phyloP scores from a whole-genome alignment of 2,113 vertebrate species.

The Jacana jacana region DNA sequence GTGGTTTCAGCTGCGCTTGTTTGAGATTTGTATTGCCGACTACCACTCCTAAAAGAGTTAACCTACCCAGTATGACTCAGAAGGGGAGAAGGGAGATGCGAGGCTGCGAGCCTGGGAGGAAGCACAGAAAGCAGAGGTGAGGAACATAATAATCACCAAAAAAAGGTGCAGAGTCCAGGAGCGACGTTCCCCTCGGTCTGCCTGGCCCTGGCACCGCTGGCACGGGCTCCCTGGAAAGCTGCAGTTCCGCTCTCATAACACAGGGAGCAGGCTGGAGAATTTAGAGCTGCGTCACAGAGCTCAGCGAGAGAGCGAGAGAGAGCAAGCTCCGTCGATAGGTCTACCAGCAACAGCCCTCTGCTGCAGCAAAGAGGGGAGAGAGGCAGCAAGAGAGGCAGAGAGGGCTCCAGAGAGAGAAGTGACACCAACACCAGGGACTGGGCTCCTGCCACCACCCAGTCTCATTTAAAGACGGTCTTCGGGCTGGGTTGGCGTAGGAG shows the following conservation, averaged over 20 bases:
- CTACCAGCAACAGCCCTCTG: constrained; percentile 86
- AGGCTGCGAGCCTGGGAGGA: constrained; percentile 43
- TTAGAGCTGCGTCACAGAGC: constrained; percentile 99
- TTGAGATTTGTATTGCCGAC: constrained; percentile 32
- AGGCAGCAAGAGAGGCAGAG: constrained; percentile 73
- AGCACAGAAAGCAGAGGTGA: constrained; percentile 57
- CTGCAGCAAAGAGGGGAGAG: constrained; percentile 83
- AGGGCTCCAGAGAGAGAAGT: constrained; percentile 71
- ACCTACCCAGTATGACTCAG: constrained; percentile 49
- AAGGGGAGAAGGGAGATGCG: constrained; percentile 50
- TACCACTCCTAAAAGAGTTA: constrained; percentile 74
- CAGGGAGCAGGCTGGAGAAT: constrained; percentile 92
- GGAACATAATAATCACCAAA: constrained; percentile 55
- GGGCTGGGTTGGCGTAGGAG: constrained; percentile 43
- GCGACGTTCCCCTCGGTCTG: constrained; percentile 70
- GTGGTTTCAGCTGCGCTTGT: constrained; percentile 47
- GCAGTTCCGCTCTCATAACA: constrained; percentile 86
- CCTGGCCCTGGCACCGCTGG: constrained; percentile 80
- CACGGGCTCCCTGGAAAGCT: constrained; percentile 83
- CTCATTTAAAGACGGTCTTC: background rate
- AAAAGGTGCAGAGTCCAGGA: constrained; percentile 68
- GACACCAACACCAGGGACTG: constrained; percentile 70
- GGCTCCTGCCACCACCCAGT: constrained; percentile 46
- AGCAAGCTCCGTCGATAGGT: constrained; percentile 82
- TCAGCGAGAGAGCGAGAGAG: constrained; percentile 68